phyloP scores from a whole-genome alignment of 2,113 vertebrate genomes.

The Pterocles gutturalis region DNA sequence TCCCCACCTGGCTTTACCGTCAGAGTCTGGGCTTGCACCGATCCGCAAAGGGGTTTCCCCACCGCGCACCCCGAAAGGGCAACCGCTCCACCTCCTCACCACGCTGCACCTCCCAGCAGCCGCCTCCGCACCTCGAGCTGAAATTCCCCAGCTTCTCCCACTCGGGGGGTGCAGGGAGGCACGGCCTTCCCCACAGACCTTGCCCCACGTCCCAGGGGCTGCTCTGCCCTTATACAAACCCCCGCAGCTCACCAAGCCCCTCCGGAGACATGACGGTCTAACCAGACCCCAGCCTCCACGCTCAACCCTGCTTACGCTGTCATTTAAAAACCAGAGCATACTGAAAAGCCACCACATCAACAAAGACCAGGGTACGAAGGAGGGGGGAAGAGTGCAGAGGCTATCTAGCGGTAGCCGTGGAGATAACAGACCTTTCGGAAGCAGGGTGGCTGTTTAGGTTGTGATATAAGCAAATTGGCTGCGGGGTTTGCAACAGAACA shows the following conservation, averaged over 20 bases:
- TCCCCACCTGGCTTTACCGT: not conserved
- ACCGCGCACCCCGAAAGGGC: not conserved
- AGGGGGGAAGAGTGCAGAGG: not conserved
- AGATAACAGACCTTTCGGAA: not conserved
- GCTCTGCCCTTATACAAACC: not conserved
- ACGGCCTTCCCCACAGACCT: fast-evolving
- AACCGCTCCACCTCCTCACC: not conserved
- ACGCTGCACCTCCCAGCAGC: not conserved
- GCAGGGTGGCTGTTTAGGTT: not conserved
- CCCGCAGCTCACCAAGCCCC: not conserved
- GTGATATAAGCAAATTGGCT: not conserved
- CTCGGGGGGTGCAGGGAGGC: not conserved
- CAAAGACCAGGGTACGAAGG: not conserved
- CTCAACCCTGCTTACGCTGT: not conserved
- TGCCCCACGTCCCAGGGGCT: not conserved
- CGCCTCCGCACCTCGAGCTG: not conserved
- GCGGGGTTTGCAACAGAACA: not conserved
- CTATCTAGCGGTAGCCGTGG: not conserved
- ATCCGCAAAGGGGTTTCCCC: not conserved
- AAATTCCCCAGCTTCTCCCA: not conserved
- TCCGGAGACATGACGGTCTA: not conserved
- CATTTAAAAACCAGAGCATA: not conserved
- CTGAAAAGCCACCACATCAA: not conserved
- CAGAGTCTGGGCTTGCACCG: not conserved
- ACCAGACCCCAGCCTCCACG: not conserved